Evolutionary conservation across 2,113 vertebrate species (phyloP).

Genomic region (Piprites chloris): DNA sequence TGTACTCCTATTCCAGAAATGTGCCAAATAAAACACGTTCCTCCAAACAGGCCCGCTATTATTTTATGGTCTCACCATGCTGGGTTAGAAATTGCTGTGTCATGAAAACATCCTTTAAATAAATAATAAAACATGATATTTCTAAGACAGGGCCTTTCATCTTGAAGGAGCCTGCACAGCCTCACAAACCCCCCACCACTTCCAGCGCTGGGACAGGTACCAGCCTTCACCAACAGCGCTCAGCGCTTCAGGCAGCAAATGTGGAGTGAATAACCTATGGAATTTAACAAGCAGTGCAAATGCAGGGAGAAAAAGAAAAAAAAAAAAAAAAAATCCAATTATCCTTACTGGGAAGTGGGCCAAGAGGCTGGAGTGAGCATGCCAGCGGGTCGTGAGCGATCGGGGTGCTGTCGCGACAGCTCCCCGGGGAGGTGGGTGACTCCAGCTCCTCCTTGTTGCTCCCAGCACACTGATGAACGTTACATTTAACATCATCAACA

Average conservation of each 20-base stretch:
- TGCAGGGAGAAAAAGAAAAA: not conserved
- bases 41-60: constrained; percentile 4
- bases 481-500: not conserved
- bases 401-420: not conserved
- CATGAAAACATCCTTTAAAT: constrained; percentile 44
- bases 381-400: not conserved
- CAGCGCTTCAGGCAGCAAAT: not conserved
- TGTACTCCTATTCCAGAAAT: not conserved
- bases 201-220: not conserved
- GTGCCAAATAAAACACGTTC: constrained; percentile 53
- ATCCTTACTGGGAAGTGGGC: not conserved
- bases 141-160: not conserved
- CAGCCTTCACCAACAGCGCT: not conserved
- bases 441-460: not conserved
- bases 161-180: not conserved
- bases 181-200: not conserved
- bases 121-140: constrained; percentile 38
- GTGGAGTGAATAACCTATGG: not conserved
- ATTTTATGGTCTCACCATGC: not conserved
- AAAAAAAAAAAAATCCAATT: not conserved
- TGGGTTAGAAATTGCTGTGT: constrained; percentile 43
- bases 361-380: not conserved
- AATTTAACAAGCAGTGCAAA: not conserved
- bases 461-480: not conserved
- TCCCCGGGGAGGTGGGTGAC: not conserved